Conservation (phyloP, 2,888 invertebrate species). For the Chelonus formosanus region DNA sequence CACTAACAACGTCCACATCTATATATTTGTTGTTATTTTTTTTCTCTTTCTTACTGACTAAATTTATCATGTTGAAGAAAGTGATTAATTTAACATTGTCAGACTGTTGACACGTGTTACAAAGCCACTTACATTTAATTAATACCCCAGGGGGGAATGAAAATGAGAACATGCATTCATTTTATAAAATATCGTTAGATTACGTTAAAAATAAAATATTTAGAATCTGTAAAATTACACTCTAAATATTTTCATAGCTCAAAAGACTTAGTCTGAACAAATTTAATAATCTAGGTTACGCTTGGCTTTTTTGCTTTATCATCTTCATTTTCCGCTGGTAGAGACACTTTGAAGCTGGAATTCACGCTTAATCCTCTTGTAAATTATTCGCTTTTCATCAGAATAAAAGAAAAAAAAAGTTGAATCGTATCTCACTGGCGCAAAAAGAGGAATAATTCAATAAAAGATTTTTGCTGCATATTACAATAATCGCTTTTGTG, state of each 20-base stretch:
- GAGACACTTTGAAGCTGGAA: conserved; percentile 9
- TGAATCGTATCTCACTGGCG: too few relatives aligned
- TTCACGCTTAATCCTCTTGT: conserved; percentile 12
- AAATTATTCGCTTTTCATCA: conserved; percentile 10
- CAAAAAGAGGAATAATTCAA: too few relatives aligned
- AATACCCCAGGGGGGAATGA: not conserved
- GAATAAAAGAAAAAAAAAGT: not conserved
- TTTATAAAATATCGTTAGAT: conserved; percentile 2
- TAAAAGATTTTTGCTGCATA: too few relatives aligned
- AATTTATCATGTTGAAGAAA: too few relatives aligned
- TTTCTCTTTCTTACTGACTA: not conserved
- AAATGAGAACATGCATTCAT: conserved; percentile 7
- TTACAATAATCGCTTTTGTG: too few relatives aligned
- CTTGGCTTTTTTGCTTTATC: not conserved
- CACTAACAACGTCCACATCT: too few relatives aligned
- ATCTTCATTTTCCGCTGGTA: not conserved
- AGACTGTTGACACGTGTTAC: conserved; percentile 3
- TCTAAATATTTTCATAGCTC: conserved; percentile 13
- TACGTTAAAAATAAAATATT: not conserved
- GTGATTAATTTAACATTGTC: too few relatives aligned
- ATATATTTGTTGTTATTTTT: not conserved
- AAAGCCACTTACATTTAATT: conserved; percentile 4
- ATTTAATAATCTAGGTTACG: conserved; percentile 13
- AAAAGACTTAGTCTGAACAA: conserved; percentile 3
- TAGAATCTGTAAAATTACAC: conserved; percentile 8